Conservation (phyloP, 2,797 vertebrate species). For the Schizopygopsis malacanthus region DNA sequence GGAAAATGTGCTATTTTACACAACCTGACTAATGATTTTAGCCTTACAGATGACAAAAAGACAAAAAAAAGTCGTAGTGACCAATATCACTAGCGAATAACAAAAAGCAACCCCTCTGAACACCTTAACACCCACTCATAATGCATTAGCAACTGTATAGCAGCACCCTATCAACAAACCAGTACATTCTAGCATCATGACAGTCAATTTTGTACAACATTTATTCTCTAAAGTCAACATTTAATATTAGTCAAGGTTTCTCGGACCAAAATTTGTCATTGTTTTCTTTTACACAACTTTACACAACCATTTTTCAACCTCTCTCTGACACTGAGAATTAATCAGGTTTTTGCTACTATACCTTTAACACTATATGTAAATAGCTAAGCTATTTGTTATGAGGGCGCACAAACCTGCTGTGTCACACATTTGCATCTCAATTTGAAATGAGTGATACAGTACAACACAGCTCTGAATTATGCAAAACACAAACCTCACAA, state of each 20-base stretch:
- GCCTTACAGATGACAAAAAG: not conserved
- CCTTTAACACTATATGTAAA: not conserved
- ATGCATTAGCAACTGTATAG: not conserved
- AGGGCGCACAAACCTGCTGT: not conserved
- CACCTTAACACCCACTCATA: too few species aligned
- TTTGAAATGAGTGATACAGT: slow-evolving; percentile 11
- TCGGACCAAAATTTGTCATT: not conserved
- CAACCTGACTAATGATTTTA: not conserved
- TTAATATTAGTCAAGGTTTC: not conserved
- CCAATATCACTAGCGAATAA: not conserved
- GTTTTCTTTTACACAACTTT: not conserved
- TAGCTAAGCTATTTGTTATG: not conserved
- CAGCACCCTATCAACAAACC: not conserved
- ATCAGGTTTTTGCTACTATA: not conserved
- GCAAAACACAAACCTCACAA: not conserved
- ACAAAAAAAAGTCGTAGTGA: not conserved
- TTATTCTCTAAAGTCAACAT: not conserved
- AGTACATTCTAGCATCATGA: not conserved
- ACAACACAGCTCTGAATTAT: slow-evolving; percentile 1
- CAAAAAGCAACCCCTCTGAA: not conserved
- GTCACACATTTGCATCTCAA: not conserved
- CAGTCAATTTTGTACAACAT: not conserved
- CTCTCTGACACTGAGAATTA: not conserved
- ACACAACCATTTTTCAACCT: not conserved
- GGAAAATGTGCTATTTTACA: not conserved